phyloP scores from a whole-genome alignment of 92 coral and sea anemone genomes.

The Umimayanthus kanabou region DNA sequence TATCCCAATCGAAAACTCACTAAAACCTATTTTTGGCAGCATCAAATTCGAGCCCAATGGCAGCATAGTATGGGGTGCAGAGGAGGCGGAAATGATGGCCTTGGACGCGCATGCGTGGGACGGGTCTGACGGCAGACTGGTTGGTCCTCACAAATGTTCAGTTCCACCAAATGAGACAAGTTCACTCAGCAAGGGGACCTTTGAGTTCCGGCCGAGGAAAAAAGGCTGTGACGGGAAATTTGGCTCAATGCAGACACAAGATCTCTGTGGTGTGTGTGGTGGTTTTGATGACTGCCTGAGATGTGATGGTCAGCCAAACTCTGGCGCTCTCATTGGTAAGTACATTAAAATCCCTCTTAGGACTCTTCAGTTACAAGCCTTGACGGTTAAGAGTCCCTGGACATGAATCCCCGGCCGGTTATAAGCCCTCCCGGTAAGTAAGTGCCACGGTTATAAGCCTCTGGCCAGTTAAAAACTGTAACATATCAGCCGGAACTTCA shows the following conservation, averaged over 20 bases:
- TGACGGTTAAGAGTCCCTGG: too few relatives aligned
- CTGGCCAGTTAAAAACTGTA: too few relatives aligned
- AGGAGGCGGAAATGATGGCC: not conserved
- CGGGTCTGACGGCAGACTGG: conserved; percentile 30
- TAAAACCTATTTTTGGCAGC: not conserved
- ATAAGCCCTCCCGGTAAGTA: too few relatives aligned
- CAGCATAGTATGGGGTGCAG: not conserved
- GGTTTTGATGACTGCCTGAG: conserved; percentile 21
- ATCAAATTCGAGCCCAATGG: conserved; percentile 36
- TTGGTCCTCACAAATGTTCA: conserved; percentile 38
- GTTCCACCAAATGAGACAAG: conserved; percentile 16
- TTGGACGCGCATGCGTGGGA: conserved; percentile 43
- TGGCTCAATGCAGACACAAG: conserved; percentile 3
- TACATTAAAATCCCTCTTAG: too few relatives aligned
- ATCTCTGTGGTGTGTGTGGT: conserved; percentile 3
- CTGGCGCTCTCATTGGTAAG: conserved; percentile 49
- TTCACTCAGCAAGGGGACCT: conserved; percentile 16
- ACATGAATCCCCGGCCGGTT: too few relatives aligned
- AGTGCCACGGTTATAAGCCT: too few relatives aligned
- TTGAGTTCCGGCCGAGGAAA: not conserved
- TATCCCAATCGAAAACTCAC: too few relatives aligned
- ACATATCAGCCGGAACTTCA: too few relatives aligned
- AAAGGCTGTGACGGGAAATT: conserved; percentile 20
- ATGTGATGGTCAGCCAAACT: conserved; percentile 40
- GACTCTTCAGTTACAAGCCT: too few relatives aligned